These are phyloP conservation scores for Anabacerthia variegaticeps DNA, from an alignment of 2,797 vertebrate genomes.

Conservation along the genomic window DNA sequence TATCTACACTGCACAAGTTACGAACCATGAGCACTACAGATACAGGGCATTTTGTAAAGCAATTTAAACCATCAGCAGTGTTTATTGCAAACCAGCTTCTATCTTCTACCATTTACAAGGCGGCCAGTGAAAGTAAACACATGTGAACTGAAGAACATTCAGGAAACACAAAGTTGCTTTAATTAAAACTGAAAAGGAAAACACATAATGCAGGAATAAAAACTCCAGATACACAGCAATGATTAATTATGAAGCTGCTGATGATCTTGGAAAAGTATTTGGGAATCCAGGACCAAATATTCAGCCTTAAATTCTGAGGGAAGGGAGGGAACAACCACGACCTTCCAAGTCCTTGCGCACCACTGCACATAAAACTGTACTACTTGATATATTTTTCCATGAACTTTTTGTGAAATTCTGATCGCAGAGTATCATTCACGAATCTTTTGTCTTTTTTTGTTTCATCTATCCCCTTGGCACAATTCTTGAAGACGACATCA, in stretches of 20 bases:
- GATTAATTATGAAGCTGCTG: background rate
- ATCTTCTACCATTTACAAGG: slow-evolving; percentile 8
- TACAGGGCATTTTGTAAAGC: background rate
- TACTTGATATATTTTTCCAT: slow-evolving; percentile 99
- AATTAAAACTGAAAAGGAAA: slow-evolving; percentile 46
- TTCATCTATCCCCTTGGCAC: slow-evolving; percentile 96
- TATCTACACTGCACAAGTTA: background rate
- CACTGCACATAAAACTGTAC: slow-evolving; percentile 69
- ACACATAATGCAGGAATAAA: slow-evolving; percentile 19
- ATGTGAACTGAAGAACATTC: background rate
- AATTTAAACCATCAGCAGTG: background rate
- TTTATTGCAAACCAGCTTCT: slow-evolving; percentile 55
- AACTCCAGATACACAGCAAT: background rate
- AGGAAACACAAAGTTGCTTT: slow-evolving; percentile 10
- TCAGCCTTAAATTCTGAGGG: background rate
- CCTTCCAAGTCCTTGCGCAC: slow-evolving; percentile 33
- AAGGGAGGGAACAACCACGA: background rate
- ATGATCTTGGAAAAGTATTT: slow-evolving; percentile 19
- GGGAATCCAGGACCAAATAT: background rate
- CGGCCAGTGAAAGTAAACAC: background rate
- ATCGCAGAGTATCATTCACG: slow-evolving; percentile 94
- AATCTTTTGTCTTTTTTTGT: slow-evolving; percentile 96
- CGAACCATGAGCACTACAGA: background rate
- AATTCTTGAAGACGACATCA: slow-evolving; percentile 96
- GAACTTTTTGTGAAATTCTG: slow-evolving; percentile 99